phyloP scores from a whole-genome alignment of 2,888 invertebrate genomes.

The Megastigmus dorsalis region DNA sequence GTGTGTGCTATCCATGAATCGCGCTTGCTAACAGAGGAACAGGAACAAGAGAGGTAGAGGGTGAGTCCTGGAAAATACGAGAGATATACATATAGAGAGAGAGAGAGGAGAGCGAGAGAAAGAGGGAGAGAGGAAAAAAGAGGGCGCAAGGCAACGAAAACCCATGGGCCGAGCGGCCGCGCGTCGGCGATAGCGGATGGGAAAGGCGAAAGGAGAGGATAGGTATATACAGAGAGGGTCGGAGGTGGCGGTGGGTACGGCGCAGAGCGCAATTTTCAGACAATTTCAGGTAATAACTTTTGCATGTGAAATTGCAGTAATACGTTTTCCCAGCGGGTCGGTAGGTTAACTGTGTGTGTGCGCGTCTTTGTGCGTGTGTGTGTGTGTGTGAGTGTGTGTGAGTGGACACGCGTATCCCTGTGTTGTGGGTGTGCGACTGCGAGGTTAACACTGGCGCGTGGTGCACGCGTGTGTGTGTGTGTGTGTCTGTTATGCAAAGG shows the following conservation, averaged over 20 bases:
- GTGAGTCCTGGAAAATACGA: too few species aligned
- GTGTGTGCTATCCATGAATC: too few species aligned
- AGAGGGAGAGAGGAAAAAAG: background rate
- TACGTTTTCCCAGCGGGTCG: conserved; percentile 55
- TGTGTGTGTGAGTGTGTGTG: background rate
- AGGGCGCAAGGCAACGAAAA: background rate
- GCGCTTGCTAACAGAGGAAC: too few species aligned
- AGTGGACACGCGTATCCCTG: too few species aligned
- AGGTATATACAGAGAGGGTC: too few species aligned
- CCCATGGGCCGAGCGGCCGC: background rate
- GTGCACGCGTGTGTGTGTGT: background rate
- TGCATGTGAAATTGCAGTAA: conserved; percentile 71
- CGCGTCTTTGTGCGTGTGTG: background rate
- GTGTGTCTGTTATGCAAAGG: conserved; percentile 60
- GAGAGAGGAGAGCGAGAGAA: conserved; percentile 20
- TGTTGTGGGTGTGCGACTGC: too few species aligned
- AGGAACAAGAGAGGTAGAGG: too few species aligned
- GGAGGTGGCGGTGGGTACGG: background rate
- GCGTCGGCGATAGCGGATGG: background rate
- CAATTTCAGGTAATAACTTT: conserved; percentile 72
- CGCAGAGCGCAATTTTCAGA: conserved; percentile 67
- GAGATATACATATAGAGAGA: background rate
- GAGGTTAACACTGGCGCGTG: too few species aligned
- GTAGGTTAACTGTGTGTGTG: conserved; percentile 15
- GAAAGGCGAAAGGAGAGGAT: background rate